Base-by-base conservation (phyloP, 2,797 vertebrate genomes). In the Caiman crocodilus region DNA sequence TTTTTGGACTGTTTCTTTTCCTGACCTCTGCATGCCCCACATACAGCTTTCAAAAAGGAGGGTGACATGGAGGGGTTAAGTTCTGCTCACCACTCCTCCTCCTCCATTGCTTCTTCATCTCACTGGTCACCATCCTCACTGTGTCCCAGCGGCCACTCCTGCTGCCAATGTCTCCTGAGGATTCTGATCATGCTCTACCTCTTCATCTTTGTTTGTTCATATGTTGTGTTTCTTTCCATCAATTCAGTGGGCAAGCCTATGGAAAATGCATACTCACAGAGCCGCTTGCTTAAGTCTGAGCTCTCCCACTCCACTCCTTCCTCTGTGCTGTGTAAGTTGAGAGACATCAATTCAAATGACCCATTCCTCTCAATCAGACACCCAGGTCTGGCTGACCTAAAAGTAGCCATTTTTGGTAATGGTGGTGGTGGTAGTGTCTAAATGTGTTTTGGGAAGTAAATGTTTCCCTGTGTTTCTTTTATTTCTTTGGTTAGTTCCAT, bases 191-290 rank as follows among this genome's bases (percentile, higher is more conserved):
- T 86, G 4, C 89, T 97, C 92, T 98, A 98, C 95, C 96, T 98
- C 93, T 97, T 98, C 95, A 95, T 98, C 97, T 98, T 98, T 97
- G 92, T 98, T 91, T 98, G 95, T 94, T 97, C 97, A 95, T 97
- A 96, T 96, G 94, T 98, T 97, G 96, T 98, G 87, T 98, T 98
- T 97, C 96, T 97, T 94, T 98, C 95, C 95, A 93, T 98, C 97
- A 98, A 98, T 97, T 97, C 97, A 90, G 92, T 95, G 87, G 91
- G 93, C 94, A 94, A 96, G 79, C 97, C 95, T 86, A 96, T 90
- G 95, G 95, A 96, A 88, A 96, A 93, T 92, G 79, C 93, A 96
- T 92, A 96, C 85, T 96, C 95, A 80, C 82, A 96, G 95, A 96
- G 94, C 97, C 95, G 96, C 88, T 96, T 90, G 76, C 90, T 96